Conservation (phyloP, 1,140 invertebrate genomes). For the Scaptomyza hsui region DNA sequence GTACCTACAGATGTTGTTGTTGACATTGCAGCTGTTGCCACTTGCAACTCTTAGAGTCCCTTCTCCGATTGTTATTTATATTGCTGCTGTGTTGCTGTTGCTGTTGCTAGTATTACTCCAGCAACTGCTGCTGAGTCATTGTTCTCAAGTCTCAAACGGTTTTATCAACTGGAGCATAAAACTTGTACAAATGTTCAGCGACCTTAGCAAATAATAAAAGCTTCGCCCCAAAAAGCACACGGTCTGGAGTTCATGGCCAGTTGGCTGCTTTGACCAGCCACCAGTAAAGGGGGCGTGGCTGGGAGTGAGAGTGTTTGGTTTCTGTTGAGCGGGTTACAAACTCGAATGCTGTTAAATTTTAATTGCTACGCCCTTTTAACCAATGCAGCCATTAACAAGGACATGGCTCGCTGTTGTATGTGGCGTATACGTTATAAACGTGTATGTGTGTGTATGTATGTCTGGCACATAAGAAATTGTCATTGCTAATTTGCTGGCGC, state of each 20-base stretch:
- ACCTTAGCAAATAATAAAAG: slow-evolving; percentile 20
- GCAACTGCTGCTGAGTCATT: slow-evolving; percentile 4
- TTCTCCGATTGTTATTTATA: not conserved
- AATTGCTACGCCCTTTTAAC: slow-evolving; percentile 54
- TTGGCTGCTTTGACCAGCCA: slow-evolving; percentile 46
- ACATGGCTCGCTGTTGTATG: slow-evolving; percentile 13
- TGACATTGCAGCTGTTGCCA: slow-evolving; percentile 1
- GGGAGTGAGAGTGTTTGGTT: not conserved
- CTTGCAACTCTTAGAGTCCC: not conserved
- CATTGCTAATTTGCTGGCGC: slow-evolving; percentile 58
- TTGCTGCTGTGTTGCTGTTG: slow-evolving; percentile 9
- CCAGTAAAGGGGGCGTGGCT: not conserved
- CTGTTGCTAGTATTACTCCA: not conserved
- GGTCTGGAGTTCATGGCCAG: slow-evolving; percentile 56
- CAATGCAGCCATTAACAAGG: slow-evolving; percentile 36
- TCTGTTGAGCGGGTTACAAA: not conserved
- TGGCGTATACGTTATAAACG: slow-evolving; percentile 53
- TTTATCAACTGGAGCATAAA: slow-evolving; percentile 41
- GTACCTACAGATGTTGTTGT: not conserved
- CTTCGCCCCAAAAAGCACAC: slow-evolving; percentile 22
- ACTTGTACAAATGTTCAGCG: slow-evolving; percentile 24
- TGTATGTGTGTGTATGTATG: not conserved
- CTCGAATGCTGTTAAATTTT: slow-evolving; percentile 63
- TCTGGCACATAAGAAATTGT: slow-evolving; percentile 47
- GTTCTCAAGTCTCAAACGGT: not conserved